A percentile compares a stretch with the other conserved stretches of the same genome.
These are phyloP conservation scores for Pseudoatta argentina DNA, from an alignment of 1,140 invertebrate genomes.

Conservation along the genomic window DNA sequence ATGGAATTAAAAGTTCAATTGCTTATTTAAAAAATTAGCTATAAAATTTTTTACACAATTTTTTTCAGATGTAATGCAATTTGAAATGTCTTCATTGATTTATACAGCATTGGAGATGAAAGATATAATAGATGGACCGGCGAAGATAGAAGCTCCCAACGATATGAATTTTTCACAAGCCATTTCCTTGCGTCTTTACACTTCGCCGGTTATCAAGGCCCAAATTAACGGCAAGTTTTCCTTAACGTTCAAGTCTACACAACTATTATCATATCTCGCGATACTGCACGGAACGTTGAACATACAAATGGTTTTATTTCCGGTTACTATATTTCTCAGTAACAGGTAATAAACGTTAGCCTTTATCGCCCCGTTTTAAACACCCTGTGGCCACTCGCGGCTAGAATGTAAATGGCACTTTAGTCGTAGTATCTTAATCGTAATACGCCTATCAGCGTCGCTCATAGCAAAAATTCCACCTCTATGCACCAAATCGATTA, in stretches of 20 bases:
- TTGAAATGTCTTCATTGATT: constrained; percentile 32
- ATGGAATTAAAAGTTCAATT: neutral
- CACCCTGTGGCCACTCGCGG: constrained; percentile 60
- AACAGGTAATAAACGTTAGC: constrained; percentile 75
- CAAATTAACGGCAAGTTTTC: constrained; percentile 65
- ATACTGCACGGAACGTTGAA: constrained; percentile 68
- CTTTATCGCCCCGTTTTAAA: constrained; percentile 70
- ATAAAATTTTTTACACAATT: neutral
- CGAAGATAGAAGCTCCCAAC: constrained; percentile 10
- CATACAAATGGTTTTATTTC: constrained; percentile 76
- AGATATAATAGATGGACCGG: constrained; percentile 48
- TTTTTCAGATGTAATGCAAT: neutral
- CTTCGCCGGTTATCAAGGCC: constrained; percentile 52
- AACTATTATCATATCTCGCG: constrained; percentile 70
- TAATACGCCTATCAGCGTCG: constrained; percentile 35
- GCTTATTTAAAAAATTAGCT: neutral
- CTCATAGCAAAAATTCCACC: constrained; percentile 53
- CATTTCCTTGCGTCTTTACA: constrained; percentile 70
- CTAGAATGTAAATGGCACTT: constrained; percentile 69
- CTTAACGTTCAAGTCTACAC: constrained; percentile 56
- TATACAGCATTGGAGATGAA: neutral
- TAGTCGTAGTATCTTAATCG: constrained; percentile 41
- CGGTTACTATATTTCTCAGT: constrained; percentile 69
- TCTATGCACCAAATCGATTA: constrained; percentile 14
- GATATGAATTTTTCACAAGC: constrained; percentile 71